Evolutionary conservation across 2,888 invertebrate genomes (phyloP).

Genomic region (Trichogramma evanescens): DNA sequence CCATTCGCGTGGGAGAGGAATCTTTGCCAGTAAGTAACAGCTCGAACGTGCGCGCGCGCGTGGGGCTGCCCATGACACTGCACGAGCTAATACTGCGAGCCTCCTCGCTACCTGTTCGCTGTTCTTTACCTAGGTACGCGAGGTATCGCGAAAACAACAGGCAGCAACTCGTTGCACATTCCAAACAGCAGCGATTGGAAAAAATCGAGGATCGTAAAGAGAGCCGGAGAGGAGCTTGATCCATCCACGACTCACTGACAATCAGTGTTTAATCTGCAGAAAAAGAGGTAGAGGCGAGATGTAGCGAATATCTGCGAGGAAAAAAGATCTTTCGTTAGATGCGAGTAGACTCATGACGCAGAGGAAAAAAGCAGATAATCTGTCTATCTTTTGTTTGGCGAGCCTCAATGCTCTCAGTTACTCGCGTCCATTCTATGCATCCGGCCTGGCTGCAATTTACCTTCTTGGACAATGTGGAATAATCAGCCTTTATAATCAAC

Average conservation of each 20-base stretch:
- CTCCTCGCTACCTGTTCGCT: not conserved
- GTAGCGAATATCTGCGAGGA: not conserved
- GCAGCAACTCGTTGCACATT: too few species aligned
- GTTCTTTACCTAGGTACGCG: not conserved
- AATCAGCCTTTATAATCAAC: conserved; percentile 20
- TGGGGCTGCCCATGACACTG: not conserved
- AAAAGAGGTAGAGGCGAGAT: conserved; percentile 1
- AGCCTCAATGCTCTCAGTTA: not conserved
- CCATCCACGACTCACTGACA: conserved; percentile 10
- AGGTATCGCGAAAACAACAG: too few species aligned
- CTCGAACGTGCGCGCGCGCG: conserved; percentile 5
- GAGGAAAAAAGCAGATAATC: conserved; percentile 9
- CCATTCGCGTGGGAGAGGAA: not conserved
- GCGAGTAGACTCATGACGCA: not conserved
- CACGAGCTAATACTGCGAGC: too few species aligned
- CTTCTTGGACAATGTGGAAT: not conserved
- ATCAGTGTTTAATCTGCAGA: conserved; percentile 20
- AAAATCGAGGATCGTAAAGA: not conserved
- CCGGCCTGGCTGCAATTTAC: not conserved
- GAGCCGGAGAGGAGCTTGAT: not conserved
- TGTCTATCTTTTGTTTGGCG: not conserved
- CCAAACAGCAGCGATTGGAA: not conserved
- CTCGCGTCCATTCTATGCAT: not conserved
- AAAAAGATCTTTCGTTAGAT: not conserved
- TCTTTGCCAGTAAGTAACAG: conserved; percentile 11